Evolutionary conservation across 1,140 invertebrate species (phyloP), one percentile per base, ranked within the genome.

Genomic region (Anadara kagoshimensis): DNA sequence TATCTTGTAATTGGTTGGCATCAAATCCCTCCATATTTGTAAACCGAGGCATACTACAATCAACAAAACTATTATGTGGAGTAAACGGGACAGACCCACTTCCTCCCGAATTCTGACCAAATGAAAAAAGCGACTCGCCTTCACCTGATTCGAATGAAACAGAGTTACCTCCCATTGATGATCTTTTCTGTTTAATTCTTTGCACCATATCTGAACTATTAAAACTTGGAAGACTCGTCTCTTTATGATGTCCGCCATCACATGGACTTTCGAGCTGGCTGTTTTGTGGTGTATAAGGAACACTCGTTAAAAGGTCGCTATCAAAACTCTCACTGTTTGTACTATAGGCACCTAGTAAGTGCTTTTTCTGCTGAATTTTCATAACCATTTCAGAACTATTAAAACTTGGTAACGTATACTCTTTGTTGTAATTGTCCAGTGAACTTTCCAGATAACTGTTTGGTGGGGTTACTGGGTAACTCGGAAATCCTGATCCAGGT

Each of bases 151-250:
- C 14, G 47, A 45, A 47, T 36, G 53, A 47, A 36, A 20, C 57
- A 26, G 26, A 29, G 44, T 41, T 29, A 59, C 43, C 66, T 29
- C 59, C 67, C 62, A 75, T 69, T 12, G 62, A 65, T 0, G 56
- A 44, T 24, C 70, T 22, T 51, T 83, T 86, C 26, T 76, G 71
- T 24, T 84, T 73, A 26, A 88, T 85, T 43, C 77, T 78, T 57
- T 86, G 70, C 45, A 87, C 84, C 85, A 86, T 87, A 47, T 88
- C 86, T 22, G 82, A 80, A 70, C 74, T 88, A 75, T 86, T 87
- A 65, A 88, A 85, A 70, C 85, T 88, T 11, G 86, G 86, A 8
- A 88, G 72, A 59, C 78, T 64, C 24, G 79, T 75, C 45, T 84
- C 80, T 18, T 70, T 72, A 12, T 71, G 54, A n/a, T 69, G 62